Evolutionary conservation across 1,140 invertebrate species (phyloP).

Genomic region (Drosophila takahashii): DNA sequence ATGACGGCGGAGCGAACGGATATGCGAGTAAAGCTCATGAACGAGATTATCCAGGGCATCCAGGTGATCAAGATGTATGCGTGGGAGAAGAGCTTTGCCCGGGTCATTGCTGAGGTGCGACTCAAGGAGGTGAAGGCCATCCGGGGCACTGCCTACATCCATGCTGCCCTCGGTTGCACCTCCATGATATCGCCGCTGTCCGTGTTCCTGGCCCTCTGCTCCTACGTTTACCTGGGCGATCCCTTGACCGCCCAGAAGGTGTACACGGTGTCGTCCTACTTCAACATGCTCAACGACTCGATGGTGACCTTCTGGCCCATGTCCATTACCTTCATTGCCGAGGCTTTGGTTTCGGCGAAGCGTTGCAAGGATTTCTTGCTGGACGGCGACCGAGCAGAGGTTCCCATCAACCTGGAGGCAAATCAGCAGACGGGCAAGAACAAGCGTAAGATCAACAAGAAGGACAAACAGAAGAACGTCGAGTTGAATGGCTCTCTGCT

Average conservation of each 20-base stretch:
- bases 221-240: conserved; percentile 89
- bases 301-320: conserved; percentile 91
- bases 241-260: conserved; percentile 90
- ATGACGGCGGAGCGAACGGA: conserved; percentile 89
- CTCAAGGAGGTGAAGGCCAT: conserved; percentile 90
- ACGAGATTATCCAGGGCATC: conserved; percentile 93
- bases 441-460: conserved; percentile 41
- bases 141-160: conserved; percentile 75
- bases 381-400: conserved; percentile 68
- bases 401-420: conserved; percentile 50
- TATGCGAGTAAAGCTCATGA: conserved; percentile 92
- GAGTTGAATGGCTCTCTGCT: conserved; percentile 63
- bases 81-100: conserved; percentile 93
- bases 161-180: conserved; percentile 73
- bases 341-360: conserved; percentile 88
- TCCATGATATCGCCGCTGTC: conserved; percentile 91
- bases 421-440: conserved; percentile 43
- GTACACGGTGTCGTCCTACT: conserved; percentile 91
- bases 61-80: conserved; percentile 96
- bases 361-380: conserved; percentile 88
- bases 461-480: conserved; percentile 51
- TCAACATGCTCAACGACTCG: conserved; percentile 89
- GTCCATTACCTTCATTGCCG: conserved; percentile 87
- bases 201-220: conserved; percentile 91
- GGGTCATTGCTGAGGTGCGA: conserved; percentile 86